Conservation (phyloP, 2,888 invertebrate species). For the Diploptera punctata region DNA sequence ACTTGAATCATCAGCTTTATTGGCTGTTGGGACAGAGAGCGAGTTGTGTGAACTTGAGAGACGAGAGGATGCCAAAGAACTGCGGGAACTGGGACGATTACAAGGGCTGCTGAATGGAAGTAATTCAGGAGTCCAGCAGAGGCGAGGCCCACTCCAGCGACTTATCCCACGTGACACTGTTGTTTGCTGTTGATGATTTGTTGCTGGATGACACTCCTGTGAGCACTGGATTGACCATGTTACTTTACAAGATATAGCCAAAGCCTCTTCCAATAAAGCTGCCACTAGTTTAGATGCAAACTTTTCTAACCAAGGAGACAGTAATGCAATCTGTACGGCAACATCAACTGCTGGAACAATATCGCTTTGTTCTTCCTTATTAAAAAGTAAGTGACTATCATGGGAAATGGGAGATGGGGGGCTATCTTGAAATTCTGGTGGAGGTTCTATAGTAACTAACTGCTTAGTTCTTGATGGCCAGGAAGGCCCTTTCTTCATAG, state of each 20-base stretch:
- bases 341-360: neutral
- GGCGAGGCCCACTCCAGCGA: conserved; percentile 47
- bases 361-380: neutral
- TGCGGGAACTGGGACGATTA: conserved; percentile 75
- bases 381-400: neutral
- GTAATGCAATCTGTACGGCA: neutral
- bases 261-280: conserved; percentile 58
- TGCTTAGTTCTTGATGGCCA: conserved; percentile 56
- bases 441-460: conserved; percentile 74
- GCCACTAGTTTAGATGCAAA: conserved; percentile 58
- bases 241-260: conserved; percentile 56
- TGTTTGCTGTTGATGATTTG: conserved; percentile 25
- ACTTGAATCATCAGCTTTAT: conserved; percentile 82
- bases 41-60: conserved; percentile 88
- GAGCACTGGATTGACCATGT: conserved; percentile 48
- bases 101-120: conserved; percentile 63
- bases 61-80: conserved; percentile 77
- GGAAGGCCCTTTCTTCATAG: conserved; percentile 75
- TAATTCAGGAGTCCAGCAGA: conserved; percentile 64
- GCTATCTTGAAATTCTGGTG: conserved; percentile 81
- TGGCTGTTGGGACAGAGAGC: conserved; percentile 70
- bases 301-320: conserved; percentile 51
- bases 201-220: conserved; percentile 46
- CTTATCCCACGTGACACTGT: conserved; percentile 33
- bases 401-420: conserved; percentile 43